Evolutionary conservation across 1,140 invertebrate genomes (phyloP).

Genomic region (Reticulitermes speratus): DNA sequence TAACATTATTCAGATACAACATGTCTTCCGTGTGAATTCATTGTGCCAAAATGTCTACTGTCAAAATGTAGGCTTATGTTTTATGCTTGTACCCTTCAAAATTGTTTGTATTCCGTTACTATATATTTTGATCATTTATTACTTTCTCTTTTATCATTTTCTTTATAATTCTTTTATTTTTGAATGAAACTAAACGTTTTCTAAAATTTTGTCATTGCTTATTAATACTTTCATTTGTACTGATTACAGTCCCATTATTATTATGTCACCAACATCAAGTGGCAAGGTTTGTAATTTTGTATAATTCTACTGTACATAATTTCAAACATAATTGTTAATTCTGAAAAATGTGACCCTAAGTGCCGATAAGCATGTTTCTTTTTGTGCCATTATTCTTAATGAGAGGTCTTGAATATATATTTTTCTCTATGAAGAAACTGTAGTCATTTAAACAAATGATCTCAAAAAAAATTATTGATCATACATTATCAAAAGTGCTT

Average conservation of each 20-base stretch:
- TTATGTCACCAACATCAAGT: background rate
- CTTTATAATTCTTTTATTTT: slow-evolving; percentile 18
- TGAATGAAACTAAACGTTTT: background rate
- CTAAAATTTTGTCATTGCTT: background rate
- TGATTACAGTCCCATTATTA: background rate
- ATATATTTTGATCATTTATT: slow-evolving; percentile 3
- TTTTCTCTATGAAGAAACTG: background rate
- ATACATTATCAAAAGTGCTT: background rate
- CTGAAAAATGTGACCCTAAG: background rate
- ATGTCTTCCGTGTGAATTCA: slow-evolving; percentile 34
- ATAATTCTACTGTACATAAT: background rate
- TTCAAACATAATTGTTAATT: too few species aligned
- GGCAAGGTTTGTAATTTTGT: background rate
- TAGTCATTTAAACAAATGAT: background rate
- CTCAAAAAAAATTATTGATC: background rate
- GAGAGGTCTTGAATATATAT: background rate
- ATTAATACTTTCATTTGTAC: background rate
- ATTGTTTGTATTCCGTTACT: background rate
- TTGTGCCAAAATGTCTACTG: slow-evolving; percentile 31
- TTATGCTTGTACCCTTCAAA: background rate
- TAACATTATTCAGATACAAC: slow-evolving; percentile 12
- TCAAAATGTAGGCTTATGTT: slow-evolving; percentile 25
- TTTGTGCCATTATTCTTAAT: slow-evolving; percentile 10
- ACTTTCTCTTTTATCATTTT: background rate
- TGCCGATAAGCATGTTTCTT: background rate